Evolutionary conservation across 1,140 invertebrate genomes (phyloP).

Genomic region (Cyphomyrmex costatus): DNA sequence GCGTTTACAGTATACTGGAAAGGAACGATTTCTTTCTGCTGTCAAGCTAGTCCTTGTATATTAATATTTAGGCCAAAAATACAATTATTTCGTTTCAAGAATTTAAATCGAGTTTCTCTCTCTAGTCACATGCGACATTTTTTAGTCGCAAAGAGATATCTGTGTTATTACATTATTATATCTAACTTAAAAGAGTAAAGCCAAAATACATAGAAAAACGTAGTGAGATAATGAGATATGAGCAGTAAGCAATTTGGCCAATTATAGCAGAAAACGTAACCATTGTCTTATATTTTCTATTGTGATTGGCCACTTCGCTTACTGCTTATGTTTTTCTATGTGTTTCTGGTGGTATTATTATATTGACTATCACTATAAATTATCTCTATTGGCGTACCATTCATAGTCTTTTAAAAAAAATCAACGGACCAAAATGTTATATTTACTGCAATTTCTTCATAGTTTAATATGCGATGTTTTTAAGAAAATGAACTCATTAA

Average conservation of each 20-base stretch:
- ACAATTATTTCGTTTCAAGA: conserved; percentile 9
- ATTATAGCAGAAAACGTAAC: too few relatives aligned
- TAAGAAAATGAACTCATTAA: conserved; percentile 8
- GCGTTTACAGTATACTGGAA: background rate
- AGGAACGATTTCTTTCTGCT: background rate
- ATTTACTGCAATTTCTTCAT: conserved; percentile 52
- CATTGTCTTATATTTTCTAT: too few relatives aligned
- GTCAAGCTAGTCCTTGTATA: conserved; percentile 24
- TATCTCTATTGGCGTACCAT: conserved; percentile 1
- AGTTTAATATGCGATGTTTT: conserved; percentile 55
- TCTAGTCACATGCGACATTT: conserved; percentile 5
- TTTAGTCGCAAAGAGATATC: conserved; percentile 40
- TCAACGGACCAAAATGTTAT: conserved; percentile 73
- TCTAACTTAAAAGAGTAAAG: conserved; percentile 21
- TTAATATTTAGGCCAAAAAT: background rate
- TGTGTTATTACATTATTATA: conserved; percentile 36
- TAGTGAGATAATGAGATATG: too few relatives aligned
- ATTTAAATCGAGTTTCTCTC: background rate
- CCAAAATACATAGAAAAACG: too few relatives aligned
- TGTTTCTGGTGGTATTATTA: background rate
- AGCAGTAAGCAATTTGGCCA: too few relatives aligned
- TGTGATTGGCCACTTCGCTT: too few relatives aligned
- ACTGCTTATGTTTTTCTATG: too few relatives aligned
- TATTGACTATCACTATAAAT: background rate
- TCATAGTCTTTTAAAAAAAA: conserved; percentile 53